These are phyloP conservation scores for Idaea biselata DNA, from an alignment of 2,888 invertebrate genomes.

Conservation along the genomic window DNA sequence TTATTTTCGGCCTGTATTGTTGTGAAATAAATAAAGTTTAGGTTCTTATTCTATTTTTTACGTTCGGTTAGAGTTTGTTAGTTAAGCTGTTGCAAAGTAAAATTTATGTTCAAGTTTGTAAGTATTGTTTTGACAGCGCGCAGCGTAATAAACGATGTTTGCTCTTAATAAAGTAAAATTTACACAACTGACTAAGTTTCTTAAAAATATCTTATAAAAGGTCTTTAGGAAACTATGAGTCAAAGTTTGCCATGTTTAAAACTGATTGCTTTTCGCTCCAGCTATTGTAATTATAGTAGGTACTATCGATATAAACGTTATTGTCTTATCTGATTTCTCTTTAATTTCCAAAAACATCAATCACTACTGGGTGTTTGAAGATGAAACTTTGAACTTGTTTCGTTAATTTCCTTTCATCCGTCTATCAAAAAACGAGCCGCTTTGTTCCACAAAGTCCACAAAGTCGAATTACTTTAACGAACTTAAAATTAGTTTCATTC, in stretches of 20 bases:
- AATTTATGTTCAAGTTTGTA: background rate
- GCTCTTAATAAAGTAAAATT: background rate
- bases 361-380: constrained; percentile 24
- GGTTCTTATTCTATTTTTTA: background rate
- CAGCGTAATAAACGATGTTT: background rate
- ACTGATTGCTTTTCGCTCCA: too few species aligned
- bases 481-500: constrained; percentile 34
- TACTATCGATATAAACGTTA: background rate
- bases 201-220: background rate
- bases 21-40: background rate
- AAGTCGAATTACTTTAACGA: constrained; percentile 35
- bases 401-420: constrained; percentile 24
- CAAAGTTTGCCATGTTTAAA: background rate
- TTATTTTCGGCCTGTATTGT: constrained; percentile 9
- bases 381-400: constrained; percentile 29
- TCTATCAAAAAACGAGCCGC: constrained; percentile 28
- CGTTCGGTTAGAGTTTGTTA: background rate
- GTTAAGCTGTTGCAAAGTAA: background rate
- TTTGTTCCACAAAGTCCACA: constrained; percentile 27
- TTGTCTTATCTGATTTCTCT: constrained; percentile 2
- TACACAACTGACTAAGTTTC: background rate
- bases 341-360: constrained; percentile 19
- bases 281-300: too few species aligned
- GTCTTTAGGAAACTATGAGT: background rate
- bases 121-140: background rate